phyloP scores from a whole-genome alignment of 1,140 invertebrate genomes.

The Diorhabda carinulata region DNA sequence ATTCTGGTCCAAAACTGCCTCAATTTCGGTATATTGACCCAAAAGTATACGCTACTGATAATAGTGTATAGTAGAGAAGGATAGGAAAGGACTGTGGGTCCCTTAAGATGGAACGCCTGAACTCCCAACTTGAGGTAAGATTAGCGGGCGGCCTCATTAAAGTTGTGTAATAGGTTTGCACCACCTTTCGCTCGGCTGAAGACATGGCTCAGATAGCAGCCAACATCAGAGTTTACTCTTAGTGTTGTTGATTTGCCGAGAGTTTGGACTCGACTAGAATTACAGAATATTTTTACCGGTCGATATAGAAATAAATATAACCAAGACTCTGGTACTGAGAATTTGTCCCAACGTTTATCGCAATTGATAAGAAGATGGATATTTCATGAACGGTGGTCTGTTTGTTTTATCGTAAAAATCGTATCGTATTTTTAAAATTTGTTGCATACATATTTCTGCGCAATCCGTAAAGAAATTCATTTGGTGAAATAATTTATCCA shows the following conservation, averaged over 20 bases:
- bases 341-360: too few relatives aligned
- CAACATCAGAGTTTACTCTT: background rate
- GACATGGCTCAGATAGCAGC: conserved; percentile 5
- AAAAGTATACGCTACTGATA: background rate
- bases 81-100: conserved; percentile 14
- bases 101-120: conserved; percentile 14
- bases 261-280: background rate
- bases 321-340: too few relatives aligned
- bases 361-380: too few relatives aligned
- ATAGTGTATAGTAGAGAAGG: background rate
- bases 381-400: too few relatives aligned
- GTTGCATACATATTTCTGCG: too few relatives aligned
- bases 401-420: too few relatives aligned
- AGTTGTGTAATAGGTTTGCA: conserved; percentile 43
- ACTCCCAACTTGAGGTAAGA: conserved; percentile 29
- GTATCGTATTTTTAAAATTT: too few relatives aligned
- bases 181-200: conserved; percentile 34
- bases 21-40: background rate
- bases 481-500: too few relatives aligned
- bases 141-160: conserved; percentile 41
- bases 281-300: too few relatives aligned
- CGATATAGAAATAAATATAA: too few relatives aligned
- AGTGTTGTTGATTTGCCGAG: background rate
- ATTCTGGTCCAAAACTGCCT: too few relatives aligned
- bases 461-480: too few relatives aligned